Percentiles rank a stretch among this genome's conserved stretches.
Evolutionary conservation across 2,888 invertebrate species (phyloP).

Genomic region (Dysmachus trigonus): DNA sequence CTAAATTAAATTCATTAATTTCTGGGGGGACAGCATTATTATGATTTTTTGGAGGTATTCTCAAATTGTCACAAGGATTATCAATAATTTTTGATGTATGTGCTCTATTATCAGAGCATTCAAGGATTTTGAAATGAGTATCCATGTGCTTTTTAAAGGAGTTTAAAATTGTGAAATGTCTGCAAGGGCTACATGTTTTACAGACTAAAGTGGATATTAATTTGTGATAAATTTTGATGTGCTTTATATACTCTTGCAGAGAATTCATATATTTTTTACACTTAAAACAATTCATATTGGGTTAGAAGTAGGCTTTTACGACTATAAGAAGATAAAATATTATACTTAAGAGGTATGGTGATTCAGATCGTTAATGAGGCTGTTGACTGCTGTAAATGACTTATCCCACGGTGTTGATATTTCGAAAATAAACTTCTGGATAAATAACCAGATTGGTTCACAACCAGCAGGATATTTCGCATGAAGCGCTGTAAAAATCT

Average conservation of each 20-base stretch:
- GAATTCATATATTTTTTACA: not conserved
- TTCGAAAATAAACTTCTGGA: not conserved
- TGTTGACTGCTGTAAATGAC: not conserved
- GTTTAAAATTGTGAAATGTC: conserved; percentile 3
- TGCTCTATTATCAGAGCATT: too few species aligned
- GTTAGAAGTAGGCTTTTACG: not conserved
- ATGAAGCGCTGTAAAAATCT: not conserved
- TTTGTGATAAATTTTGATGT: not conserved
- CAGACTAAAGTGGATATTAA: not conserved
- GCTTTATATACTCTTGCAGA: not conserved
- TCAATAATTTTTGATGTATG: too few species aligned
- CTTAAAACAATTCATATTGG: not conserved
- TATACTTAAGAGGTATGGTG: not conserved
- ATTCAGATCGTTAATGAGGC: not conserved
- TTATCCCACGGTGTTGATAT: not conserved
- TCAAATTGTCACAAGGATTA: too few species aligned
- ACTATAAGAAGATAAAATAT: not conserved
- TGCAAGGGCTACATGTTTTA: not conserved
- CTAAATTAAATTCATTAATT: too few species aligned
- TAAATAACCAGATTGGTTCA: conserved; percentile 13
- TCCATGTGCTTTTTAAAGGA: not conserved
- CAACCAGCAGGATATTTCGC: not conserved
- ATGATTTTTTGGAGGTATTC: too few species aligned
- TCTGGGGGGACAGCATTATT: too few species aligned
- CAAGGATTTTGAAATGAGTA: not conserved